A percentile compares a stretch with the other conserved stretches of the same genome.
phyloP scores from a whole-genome alignment of 2,797 vertebrate species.

The Spheniscus humboldti region DNA sequence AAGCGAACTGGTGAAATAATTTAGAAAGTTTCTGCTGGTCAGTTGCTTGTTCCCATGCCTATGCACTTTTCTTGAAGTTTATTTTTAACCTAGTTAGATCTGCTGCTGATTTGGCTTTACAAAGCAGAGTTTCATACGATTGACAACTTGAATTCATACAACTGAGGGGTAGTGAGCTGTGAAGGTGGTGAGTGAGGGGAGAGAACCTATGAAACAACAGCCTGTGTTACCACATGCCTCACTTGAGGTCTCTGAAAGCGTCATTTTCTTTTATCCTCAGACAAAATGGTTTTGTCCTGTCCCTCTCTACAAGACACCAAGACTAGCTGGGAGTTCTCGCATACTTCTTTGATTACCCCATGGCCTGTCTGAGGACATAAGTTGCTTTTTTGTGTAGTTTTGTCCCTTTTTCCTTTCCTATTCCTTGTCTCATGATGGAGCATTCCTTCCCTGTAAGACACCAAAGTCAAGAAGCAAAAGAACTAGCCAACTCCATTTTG shows the following conservation, averaged over 20 bases:
- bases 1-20: not conserved
- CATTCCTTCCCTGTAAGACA: not conserved
- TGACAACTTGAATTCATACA: slow-evolving; percentile 15
- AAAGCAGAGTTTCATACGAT: not conserved
- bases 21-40: slow-evolving; percentile 7
- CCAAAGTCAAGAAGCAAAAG: not conserved
- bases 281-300: not conserved
- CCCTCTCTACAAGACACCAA: not conserved
- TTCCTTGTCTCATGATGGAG: not conserved
- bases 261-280: not conserved
- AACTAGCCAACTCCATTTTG: not conserved
- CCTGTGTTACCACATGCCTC: not conserved
- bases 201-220: not conserved
- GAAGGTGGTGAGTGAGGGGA: slow-evolving; percentile 10
- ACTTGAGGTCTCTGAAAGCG: not conserved
- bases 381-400: not conserved
- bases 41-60: not conserved
- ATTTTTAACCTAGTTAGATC: slow-evolving; percentile 38
- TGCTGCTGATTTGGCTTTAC: slow-evolving; percentile 4
- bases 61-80: slow-evolving; percentile 14
- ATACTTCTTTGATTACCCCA: not conserved
- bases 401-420: not conserved
- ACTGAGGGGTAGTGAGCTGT: slow-evolving; percentile 10
- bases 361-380: not conserved
- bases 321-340: not conserved